phyloP scores from a whole-genome alignment of 2,113 vertebrate species.

The Oxygymnocypris stewartii region DNA sequence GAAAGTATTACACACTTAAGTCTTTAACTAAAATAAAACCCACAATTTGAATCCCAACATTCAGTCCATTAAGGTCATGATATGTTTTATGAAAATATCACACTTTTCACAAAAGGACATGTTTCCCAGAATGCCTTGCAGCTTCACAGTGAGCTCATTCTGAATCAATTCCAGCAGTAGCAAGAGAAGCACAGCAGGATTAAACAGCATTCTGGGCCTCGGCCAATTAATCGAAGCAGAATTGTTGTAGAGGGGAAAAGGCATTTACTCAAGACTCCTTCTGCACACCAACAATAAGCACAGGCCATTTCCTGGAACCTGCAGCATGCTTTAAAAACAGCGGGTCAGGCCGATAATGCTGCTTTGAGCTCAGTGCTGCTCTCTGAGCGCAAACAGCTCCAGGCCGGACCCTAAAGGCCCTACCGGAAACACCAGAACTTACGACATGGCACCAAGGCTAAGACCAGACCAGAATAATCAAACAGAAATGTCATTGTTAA shows the following conservation, averaged over 20 bases:
- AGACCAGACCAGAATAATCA: conserved; percentile 42
- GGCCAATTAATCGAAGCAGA: conserved; percentile 55
- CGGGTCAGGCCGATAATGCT: conserved; percentile 5
- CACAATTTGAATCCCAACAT: background rate
- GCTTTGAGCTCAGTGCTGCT: conserved; percentile 6
- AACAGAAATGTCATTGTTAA: conserved; percentile 32
- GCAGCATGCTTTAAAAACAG: conserved; percentile 44
- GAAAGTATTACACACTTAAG: background rate
- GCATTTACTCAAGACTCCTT: conserved; percentile 28
- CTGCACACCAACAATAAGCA: conserved; percentile 38
- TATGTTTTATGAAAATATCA: background rate
- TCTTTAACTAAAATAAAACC: background rate
- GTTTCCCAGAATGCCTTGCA: conserved; percentile 26
- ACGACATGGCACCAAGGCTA: conserved; percentile 16
- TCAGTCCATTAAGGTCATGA: background rate
- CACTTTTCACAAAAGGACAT: background rate
- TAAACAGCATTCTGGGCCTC: conserved; percentile 32
- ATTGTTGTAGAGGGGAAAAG: conserved; percentile 4
- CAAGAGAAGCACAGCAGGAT: conserved; percentile 31
- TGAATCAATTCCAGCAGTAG: conserved; percentile 30
- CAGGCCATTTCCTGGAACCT: conserved; percentile 43
- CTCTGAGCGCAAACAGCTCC: conserved; percentile 49
- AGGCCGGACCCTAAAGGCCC: conserved; percentile 24
- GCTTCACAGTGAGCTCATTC: conserved; percentile 26
- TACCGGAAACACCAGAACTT: conserved; percentile 11